Conservation (phyloP, 35 echinoderm and acorn worm species). For the Chiridota heheva region DNA sequence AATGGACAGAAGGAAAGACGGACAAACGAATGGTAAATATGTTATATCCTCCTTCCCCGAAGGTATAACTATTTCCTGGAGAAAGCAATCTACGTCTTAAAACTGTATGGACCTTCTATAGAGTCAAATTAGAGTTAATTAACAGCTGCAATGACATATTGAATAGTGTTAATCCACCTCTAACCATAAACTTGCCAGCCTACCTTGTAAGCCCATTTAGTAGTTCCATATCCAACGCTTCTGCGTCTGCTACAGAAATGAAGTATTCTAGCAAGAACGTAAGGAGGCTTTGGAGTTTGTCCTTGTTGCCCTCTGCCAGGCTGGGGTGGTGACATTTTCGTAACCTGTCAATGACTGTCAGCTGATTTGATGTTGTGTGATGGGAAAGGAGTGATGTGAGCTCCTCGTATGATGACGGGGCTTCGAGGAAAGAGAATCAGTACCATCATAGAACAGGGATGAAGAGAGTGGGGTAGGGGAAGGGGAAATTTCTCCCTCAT, state of each 20-base stretch:
- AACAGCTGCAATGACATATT: too few relatives aligned
- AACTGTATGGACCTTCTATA: too few relatives aligned
- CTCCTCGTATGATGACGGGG: slow-evolving; percentile 31
- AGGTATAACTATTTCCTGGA: too few relatives aligned
- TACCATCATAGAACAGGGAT: too few relatives aligned
- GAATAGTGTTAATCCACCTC: too few relatives aligned
- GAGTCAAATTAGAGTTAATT: too few relatives aligned
- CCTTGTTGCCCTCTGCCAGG: slow-evolving; percentile 86
- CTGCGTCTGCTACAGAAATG: slow-evolving; percentile 38
- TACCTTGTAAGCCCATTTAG: slow-evolving; percentile 83
- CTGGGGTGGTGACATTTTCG: slow-evolving; percentile 86
- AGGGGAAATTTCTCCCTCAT: background rate
- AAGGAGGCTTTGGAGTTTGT: slow-evolving; percentile 78
- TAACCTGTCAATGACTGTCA: slow-evolving; percentile 68
- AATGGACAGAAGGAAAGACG: too few relatives aligned
- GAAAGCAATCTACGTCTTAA: too few relatives aligned
- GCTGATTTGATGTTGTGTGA: slow-evolving; percentile 45
- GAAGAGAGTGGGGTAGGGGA: too few relatives aligned
- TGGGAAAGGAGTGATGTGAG: slow-evolving; percentile 6
- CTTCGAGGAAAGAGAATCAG: slow-evolving; percentile 1
- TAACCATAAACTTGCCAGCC: too few relatives aligned
- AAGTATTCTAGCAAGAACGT: slow-evolving; percentile 62
- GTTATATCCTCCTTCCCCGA: too few relatives aligned
- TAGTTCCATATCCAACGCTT: slow-evolving; percentile 54
- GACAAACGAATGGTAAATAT: too few relatives aligned